These are phyloP conservation scores for Spizaetus ornatus DNA, from an alignment of 2,113 vertebrate species.

Conservation along the genomic window DNA sequence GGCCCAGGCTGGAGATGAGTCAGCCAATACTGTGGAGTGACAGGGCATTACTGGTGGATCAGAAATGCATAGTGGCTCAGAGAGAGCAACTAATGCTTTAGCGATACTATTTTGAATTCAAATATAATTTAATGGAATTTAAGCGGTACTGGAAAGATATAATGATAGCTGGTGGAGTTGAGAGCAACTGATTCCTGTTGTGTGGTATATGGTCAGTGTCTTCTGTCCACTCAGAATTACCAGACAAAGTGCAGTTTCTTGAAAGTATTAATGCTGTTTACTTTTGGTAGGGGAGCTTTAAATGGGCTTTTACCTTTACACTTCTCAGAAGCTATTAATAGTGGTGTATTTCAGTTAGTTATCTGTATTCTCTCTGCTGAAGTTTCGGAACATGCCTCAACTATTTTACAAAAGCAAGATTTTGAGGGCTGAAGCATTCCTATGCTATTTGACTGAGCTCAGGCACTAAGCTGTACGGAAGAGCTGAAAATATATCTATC, in stretches of 20 bases:
- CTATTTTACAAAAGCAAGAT: background rate
- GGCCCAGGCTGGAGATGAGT: background rate
- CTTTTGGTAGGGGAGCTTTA: background rate
- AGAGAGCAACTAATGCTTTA: background rate
- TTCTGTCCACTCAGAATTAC: background rate
- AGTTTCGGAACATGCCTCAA: background rate
- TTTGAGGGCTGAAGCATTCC: background rate
- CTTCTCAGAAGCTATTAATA: background rate
- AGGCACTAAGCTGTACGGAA: background rate
- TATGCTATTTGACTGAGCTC: background rate
- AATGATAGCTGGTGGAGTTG: background rate
- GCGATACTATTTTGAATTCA: background rate
- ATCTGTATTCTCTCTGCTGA: background rate
- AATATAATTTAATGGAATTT: background rate
- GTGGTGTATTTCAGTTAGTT: background rate
- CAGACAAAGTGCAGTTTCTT: background rate
- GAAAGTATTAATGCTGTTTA: background rate
- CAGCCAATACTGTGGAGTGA: background rate
- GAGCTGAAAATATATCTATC: background rate
- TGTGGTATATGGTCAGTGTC: background rate
- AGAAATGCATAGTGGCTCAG: background rate
- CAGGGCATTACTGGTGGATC: rapidly evolving
- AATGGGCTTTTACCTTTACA: background rate
- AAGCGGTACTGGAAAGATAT: background rate
- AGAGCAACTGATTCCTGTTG: background rate